Evolutionary conservation across 2,797 vertebrate species (phyloP), one percentile per base, ranked within the genome.

Genomic region (Phalloptychus januarius): DNA sequence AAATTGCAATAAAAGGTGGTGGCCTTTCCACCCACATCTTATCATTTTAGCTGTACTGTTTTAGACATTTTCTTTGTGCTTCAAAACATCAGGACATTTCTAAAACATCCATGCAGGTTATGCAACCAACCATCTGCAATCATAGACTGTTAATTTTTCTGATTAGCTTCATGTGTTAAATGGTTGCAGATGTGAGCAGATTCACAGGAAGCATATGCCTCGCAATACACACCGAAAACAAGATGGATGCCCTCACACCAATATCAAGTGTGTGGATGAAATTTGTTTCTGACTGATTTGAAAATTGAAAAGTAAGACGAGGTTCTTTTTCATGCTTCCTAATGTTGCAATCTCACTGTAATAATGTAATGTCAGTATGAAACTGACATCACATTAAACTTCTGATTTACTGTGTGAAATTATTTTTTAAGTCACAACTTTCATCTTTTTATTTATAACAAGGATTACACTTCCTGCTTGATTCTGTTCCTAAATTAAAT

Each of bases 111-210:
- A 88, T 84, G 88, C 75, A 83, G 50, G 61, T 80, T 65, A 74
- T 63, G 74, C 83, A 72, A 25, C 23, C 23, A 1, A 25, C 50
- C 23, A 52, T 12, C 63, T 69, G 80, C 82, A 86, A 91, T 93
- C 87, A 90, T 91, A 69, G 31, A 44, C 44, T n/a, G 28, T 38
- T 87, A 73, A 85, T 89, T 86, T 72, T 67, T 80, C 85, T 92
- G 94, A 94, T 92, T 92, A 89, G 79, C 85, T 86, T 89, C 65
- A 89, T 84, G 85, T 90, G 78, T 85, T 83, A 77, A 84, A 73
- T 83, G 85, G 69, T 88, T 80, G 72, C 75, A 38, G 72, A 83
- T 81, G 65, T 71, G 40, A 76, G 23, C 38, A 58, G 28, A 58
- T 58, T 58, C 56, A 31, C 56, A 58, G 56, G 16, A 31, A 31